Evolutionary conservation across 2,888 invertebrate genomes (phyloP).

Genomic region (Cordilura impudica): DNA sequence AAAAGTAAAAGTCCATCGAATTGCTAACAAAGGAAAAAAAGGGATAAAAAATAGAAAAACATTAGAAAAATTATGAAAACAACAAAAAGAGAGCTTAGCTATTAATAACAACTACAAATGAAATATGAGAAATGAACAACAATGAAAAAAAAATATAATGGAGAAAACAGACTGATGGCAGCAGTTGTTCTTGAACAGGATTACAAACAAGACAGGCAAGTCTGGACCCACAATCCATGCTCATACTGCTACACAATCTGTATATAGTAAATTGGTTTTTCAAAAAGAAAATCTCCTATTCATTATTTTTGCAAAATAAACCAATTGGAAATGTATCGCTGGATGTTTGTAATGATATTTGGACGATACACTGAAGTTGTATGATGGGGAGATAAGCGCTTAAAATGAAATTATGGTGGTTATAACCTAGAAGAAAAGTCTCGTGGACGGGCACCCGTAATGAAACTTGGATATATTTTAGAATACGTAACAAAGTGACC

Average conservation of each 20-base stretch:
- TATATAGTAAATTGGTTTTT: no score
- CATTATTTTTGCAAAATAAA: not conserved
- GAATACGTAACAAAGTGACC: no score
- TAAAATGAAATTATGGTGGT: no score
- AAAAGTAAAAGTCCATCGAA: slow-evolving; percentile 3
- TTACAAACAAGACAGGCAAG: not conserved
- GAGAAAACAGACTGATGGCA: not conserved
- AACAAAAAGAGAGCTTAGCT: not conserved
- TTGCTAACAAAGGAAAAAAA: not conserved
- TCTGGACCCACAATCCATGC: not conserved
- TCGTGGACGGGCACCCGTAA: no score
- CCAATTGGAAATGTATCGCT: slow-evolving; percentile 10
- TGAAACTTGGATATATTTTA: no score
- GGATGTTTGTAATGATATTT: no score
- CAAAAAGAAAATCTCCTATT: not conserved
- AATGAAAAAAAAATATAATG: slow-evolving; percentile 2
- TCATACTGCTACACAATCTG: not conserved
- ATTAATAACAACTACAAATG: not conserved
- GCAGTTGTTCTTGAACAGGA: not conserved
- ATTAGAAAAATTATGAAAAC: slow-evolving; percentile 36
- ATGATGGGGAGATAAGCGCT: no score
- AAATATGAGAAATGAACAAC: slow-evolving; percentile 35
- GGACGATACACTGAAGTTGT: no score
- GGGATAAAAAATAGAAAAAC: not conserved
- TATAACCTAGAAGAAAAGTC: no score